These are phyloP conservation scores for Cyrtonyx montezumae DNA, from an alignment of 2,113 vertebrate genomes.

Conservation along the genomic window DNA sequence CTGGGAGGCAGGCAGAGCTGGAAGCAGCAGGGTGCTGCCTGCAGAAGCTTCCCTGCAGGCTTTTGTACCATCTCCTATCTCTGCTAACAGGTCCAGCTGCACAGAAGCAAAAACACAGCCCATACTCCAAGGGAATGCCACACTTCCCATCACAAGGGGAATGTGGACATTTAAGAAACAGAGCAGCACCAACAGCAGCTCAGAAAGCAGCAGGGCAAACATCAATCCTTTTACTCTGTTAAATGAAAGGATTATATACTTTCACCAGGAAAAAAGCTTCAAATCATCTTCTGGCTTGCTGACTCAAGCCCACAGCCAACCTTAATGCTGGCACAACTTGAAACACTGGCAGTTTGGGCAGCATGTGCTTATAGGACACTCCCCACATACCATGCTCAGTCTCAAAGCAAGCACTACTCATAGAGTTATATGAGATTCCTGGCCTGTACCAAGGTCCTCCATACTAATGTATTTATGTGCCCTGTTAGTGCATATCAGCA, in stretches of 20 bases:
- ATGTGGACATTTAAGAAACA: neutral
- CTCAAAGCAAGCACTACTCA: neutral
- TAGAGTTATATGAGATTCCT: accelerated
- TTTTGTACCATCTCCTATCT: neutral
- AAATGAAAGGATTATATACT: neutral
- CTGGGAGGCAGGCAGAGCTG: neutral
- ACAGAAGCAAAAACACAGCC: neutral
- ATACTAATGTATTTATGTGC: too few species aligned
- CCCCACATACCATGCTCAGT: neutral
- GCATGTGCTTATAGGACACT: neutral
- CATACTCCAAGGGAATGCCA: neutral
- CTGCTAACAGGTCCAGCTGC: neutral
- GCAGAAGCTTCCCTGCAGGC: neutral
- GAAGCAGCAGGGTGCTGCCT: neutral
- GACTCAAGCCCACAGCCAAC: neutral
- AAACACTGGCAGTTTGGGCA: neutral
- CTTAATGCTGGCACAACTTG: neutral
- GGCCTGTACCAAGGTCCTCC: neutral
- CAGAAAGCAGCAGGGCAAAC: neutral
- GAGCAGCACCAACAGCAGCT: neutral
- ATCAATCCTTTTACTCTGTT: neutral
- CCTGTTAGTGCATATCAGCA: too few species aligned
- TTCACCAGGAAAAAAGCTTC: neutral
- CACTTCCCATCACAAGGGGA: neutral
- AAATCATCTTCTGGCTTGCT: neutral